These are phyloP conservation scores for Clarias macrocephalus DNA, from an alignment of 2,113 vertebrate genomes.

Conservation along the genomic window DNA sequence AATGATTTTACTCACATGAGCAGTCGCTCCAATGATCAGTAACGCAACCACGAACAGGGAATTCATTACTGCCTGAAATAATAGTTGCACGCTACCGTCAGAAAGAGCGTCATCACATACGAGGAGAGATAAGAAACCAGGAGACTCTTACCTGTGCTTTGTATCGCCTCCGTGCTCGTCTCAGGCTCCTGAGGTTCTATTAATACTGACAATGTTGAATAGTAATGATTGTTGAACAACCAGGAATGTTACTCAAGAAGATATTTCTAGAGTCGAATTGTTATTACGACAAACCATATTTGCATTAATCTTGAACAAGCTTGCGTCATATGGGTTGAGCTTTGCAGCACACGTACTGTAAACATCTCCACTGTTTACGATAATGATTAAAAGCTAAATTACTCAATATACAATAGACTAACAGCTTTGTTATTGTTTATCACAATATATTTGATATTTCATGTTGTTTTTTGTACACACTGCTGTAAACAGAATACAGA, in stretches of 20 bases:
- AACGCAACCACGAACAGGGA: background rate
- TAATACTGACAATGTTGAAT: background rate
- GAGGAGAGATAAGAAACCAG: background rate
- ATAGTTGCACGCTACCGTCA: background rate
- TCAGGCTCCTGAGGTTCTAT: background rate
- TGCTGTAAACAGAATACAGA: background rate
- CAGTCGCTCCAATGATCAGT: background rate
- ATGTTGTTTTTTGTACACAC: background rate
- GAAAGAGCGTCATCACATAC: background rate
- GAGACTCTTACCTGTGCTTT: background rate
- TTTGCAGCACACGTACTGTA: background rate
- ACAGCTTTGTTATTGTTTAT: background rate
- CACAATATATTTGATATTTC: background rate
- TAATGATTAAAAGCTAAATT: background rate
- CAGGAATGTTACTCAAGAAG: background rate
- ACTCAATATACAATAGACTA: background rate
- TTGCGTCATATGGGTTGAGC: background rate
- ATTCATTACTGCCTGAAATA: background rate
- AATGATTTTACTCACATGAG: background rate
- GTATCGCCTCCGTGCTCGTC: background rate
- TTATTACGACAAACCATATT: background rate
- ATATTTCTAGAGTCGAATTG: background rate
- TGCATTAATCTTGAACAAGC: too few species aligned
- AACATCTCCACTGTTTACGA: background rate
- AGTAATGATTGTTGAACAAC: background rate